Conservation (phyloP, 2,888 invertebrate genomes). For the Agonopterix alstromeriana region DNA sequence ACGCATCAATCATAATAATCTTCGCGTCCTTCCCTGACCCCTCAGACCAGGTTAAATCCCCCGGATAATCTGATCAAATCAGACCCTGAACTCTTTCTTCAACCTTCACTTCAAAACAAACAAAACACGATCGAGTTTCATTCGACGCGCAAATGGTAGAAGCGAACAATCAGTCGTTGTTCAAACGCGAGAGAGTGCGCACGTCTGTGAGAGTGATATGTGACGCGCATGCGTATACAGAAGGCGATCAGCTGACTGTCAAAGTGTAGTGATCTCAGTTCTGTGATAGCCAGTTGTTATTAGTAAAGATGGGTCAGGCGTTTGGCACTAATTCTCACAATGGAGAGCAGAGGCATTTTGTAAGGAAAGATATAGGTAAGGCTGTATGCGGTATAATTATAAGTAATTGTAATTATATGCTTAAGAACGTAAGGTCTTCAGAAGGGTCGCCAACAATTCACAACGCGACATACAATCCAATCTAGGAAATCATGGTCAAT, state of each 20-base stretch:
- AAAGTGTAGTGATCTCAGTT: conserved; percentile 34
- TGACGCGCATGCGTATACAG: conserved; percentile 42
- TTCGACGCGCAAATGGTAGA: background rate
- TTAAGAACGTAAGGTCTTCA: too few relatives aligned
- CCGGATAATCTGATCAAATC: too few relatives aligned
- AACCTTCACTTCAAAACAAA: too few relatives aligned
- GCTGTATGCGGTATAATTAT: background rate
- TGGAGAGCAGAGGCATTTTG: conserved; percentile 52
- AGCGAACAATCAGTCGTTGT: conserved; percentile 22
- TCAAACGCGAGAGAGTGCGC: conserved; percentile 38
- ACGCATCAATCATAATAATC: too few relatives aligned
- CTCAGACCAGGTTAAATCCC: too few relatives aligned
- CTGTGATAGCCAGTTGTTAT: conserved; percentile 28
- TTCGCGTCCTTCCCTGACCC: too few relatives aligned
- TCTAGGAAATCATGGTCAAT: too few relatives aligned
- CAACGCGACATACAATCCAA: too few relatives aligned
- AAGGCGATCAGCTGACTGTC: conserved; percentile 45
- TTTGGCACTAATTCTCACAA: conserved; percentile 68
- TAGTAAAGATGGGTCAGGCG: conserved; percentile 61
- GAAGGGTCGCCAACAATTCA: too few relatives aligned
- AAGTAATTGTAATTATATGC: background rate
- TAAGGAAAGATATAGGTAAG: conserved; percentile 69
- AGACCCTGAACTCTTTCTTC: too few relatives aligned
- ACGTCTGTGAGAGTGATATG: conserved; percentile 3
- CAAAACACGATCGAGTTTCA: background rate